A percentile compares a stretch with the other conserved stretches of the same genome.
phyloP scores from a whole-genome alignment of 2,888 invertebrate species.

The Lobophora halterata region DNA sequence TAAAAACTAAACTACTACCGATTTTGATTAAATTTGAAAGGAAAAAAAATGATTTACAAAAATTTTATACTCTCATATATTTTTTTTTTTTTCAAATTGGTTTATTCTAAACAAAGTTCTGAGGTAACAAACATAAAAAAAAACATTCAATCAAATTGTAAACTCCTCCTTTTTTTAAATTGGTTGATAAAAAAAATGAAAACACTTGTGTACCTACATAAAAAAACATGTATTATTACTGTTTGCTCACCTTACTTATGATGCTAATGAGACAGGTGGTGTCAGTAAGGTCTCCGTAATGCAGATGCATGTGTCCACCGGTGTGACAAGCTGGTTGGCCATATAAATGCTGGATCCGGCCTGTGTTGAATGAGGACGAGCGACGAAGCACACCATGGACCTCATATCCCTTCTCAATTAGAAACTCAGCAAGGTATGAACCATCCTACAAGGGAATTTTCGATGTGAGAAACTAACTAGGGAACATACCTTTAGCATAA shows the following conservation, averaged over 20 bases:
- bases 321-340: slow-evolving; percentile 93
- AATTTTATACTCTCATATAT: too few relatives aligned
- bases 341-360: slow-evolving; percentile 97
- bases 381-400: slow-evolving; percentile 98
- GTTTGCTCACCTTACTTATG: slow-evolving; percentile 61
- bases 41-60: too few relatives aligned
- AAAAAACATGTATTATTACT: slow-evolving; percentile 1
- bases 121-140: too few relatives aligned
- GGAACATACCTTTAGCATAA: too few relatives aligned
- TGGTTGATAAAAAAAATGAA: not conserved
- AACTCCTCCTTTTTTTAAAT: too few relatives aligned
- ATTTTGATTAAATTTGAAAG: too few relatives aligned
- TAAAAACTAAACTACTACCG: too few relatives aligned
- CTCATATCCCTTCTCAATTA: slow-evolving; percentile 94
- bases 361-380: slow-evolving; percentile 97
- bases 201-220: too few relatives aligned
- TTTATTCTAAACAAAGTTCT: too few relatives aligned
- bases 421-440: slow-evolving; percentile 96
- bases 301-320: slow-evolving; percentile 94
- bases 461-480: too few relatives aligned
- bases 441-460: slow-evolving; percentile 88
- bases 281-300: slow-evolving; percentile 99
- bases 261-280: slow-evolving; percentile 88
- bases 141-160: too few relatives aligned
- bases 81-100: too few relatives aligned